These are phyloP conservation scores for Eublepharis macularius DNA, from an alignment of 2,113 vertebrate species.

Conservation along the genomic window DNA sequence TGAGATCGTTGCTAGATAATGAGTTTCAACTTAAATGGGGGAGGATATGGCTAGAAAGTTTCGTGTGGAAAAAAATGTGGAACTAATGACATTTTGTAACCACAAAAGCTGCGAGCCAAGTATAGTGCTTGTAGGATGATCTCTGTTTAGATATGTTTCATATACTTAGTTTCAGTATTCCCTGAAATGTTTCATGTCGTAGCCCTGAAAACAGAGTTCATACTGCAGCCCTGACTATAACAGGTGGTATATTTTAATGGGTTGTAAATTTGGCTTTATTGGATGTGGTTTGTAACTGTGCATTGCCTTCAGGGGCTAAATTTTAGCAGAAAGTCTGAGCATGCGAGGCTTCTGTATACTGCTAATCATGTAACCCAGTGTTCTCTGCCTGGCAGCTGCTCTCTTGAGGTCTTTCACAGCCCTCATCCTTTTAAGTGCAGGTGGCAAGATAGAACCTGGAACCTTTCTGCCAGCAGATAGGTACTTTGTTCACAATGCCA, in stretches of 20 bases:
- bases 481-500: too few species aligned
- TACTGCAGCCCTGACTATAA: neutral
- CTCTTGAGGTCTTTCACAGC: too few species aligned
- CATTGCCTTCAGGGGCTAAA: neutral
- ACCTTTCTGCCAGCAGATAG: too few species aligned
- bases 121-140: neutral
- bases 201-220: neutral
- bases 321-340: neutral
- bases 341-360: neutral
- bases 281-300: neutral
- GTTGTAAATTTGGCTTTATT: neutral
- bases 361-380: too few species aligned
- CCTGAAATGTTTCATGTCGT: neutral
- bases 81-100: neutral
- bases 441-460: too few species aligned
- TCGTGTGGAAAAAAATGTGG: conserved; percentile 6
- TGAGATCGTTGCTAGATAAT: neutral
- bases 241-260: neutral
- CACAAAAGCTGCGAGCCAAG: neutral
- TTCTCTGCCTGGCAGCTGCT: too few species aligned
- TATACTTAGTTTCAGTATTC: neutral
- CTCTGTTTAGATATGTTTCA: neutral
- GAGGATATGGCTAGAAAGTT: conserved; percentile 5
- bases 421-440: too few species aligned
- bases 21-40: conserved; percentile 7